phyloP scores from a whole-genome alignment of 2,888 invertebrate genomes.

The Hyposoter didymator region DNA sequence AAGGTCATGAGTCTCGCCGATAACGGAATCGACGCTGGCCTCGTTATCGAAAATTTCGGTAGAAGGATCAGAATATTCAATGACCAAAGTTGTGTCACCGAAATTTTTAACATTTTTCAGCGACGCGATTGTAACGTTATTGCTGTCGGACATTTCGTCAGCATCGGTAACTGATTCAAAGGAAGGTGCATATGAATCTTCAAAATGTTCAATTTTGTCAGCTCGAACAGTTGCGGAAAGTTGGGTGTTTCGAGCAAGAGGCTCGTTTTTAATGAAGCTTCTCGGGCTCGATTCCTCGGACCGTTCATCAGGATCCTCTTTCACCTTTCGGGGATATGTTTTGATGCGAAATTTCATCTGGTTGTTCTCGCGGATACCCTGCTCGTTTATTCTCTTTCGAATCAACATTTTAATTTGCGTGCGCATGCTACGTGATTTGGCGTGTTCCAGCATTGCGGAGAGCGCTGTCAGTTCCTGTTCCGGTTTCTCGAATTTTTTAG shows the following conservation, averaged over 20 bases:
- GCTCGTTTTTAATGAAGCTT: neutral
- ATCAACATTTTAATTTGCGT: constrained; percentile 41
- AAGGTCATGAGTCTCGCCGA: constrained; percentile 8
- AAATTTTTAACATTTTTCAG: neutral
- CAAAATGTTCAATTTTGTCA: neutral
- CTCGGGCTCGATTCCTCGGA: neutral
- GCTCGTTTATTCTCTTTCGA: constrained; percentile 29
- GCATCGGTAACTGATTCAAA: constrained; percentile 20
- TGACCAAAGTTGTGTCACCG: constrained; percentile 25
- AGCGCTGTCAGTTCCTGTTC: constrained; percentile 35
- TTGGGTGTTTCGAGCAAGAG: neutral
- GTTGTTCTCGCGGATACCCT: neutral
- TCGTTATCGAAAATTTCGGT: constrained; percentile 43
- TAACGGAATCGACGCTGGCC: neutral
- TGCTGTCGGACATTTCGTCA: neutral
- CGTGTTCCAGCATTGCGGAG: constrained; percentile 23
- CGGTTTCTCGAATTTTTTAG: neutral
- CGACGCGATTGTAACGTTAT: neutral
- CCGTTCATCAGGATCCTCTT: neutral
- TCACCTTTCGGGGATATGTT: neutral
- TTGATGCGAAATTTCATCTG: neutral
- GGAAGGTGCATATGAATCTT: neutral
- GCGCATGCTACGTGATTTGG: constrained; percentile 38
- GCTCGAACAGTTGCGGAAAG: neutral
- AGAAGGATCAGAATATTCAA: constrained; percentile 15